Evolutionary conservation across 2,797 vertebrate genomes (phyloP), one percentile per base, ranked within the genome.

Genomic region (Knipowitschia caucasica): DNA sequence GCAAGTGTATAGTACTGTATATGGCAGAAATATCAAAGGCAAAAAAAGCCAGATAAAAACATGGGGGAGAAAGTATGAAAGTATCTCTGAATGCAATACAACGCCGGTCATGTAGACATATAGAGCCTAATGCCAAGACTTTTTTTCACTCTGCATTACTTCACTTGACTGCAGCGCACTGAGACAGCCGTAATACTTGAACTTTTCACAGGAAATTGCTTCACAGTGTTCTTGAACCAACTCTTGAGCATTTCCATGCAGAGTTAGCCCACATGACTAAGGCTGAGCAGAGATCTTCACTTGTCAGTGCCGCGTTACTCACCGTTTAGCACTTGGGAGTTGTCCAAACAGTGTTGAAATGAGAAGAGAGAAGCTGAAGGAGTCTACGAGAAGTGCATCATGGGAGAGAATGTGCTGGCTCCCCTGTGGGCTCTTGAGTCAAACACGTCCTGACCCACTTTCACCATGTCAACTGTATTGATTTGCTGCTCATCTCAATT

Each of bases 401-500:
- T 60, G 49, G 45, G 46, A 56, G 44, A 71, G 69, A 60, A 67
- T 66, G 49, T 67, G 69, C 58, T 60, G 44, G 44, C 59, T 71
- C 56, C 42, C 63, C 27, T 44, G 30, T 50, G 57, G 64, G 65
- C 60, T 60, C 23, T 67, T 67, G 61, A 73, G 67, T 76, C 67
- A 58, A 36, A 70, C 58, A 72, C 67, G 75, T 86, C 69, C 54
- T 71, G 68, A 78, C 73, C 75, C 64, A 77, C 82, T 83, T 87
- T 77, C 59, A 69, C 68, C 68, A 75, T 69, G 69, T 83, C 84
- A 74, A 71, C 74, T 71, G 61, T 80, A 85, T 84, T 62, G 82
- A 84, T 83, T 67, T 65, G 42, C 69, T 69, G 75, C 60, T 78
- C 60, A 58, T 36, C 36, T 62, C 70, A 59, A 53, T 83, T 56